A percentile compares a stretch with the other conserved stretches of the same genome.
Conservation (phyloP, 92 coral and sea anemone genomes). For the Parazoanthus swiftii region DNA sequence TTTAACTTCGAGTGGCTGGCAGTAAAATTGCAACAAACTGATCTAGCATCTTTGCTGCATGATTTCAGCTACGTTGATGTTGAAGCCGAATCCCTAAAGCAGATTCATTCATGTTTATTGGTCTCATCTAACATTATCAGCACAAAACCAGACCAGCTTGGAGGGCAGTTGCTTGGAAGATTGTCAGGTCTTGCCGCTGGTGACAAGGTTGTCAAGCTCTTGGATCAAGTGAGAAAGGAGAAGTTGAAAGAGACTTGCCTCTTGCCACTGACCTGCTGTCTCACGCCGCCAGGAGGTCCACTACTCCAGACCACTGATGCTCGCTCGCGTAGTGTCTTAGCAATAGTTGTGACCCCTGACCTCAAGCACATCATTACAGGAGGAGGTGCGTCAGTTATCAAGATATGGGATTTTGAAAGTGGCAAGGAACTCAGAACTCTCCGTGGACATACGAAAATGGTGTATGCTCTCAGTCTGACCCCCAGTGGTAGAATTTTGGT, state of each 20-base stretch:
- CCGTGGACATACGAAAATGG: slow-evolving; percentile 54
- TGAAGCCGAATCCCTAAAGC: slow-evolving; percentile 45
- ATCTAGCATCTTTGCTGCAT: slow-evolving; percentile 57
- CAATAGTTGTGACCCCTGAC: slow-evolving; percentile 46
- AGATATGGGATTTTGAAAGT: slow-evolving; percentile 58
- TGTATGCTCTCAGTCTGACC: slow-evolving; percentile 60
- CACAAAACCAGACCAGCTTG: slow-evolving; percentile 46
- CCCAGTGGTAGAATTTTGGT: slow-evolving; percentile 50
- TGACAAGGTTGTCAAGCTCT: slow-evolving; percentile 41
- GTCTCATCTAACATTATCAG: slow-evolving; percentile 61
- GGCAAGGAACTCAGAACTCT: slow-evolving; percentile 61
- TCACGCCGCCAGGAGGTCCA: slow-evolving; percentile 66
- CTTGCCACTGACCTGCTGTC: slow-evolving; percentile 54
- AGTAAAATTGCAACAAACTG: slow-evolving; percentile 54
- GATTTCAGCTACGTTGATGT: slow-evolving; percentile 51
- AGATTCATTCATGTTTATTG: slow-evolving; percentile 54
- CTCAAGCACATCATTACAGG: slow-evolving; percentile 52
- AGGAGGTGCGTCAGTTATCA: slow-evolving; percentile 45
- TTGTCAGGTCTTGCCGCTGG: slow-evolving; percentile 39
- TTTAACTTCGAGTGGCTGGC: slow-evolving; percentile 55
- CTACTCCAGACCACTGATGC: slow-evolving; percentile 53
- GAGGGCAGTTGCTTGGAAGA: slow-evolving; percentile 64
- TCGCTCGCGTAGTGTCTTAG: slow-evolving; percentile 41
- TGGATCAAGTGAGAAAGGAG: slow-evolving; percentile 36
- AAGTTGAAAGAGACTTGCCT: slow-evolving; percentile 19